Evolutionary conservation across 2,888 invertebrate species (phyloP).

Genomic region (Drosophila lacicola): DNA sequence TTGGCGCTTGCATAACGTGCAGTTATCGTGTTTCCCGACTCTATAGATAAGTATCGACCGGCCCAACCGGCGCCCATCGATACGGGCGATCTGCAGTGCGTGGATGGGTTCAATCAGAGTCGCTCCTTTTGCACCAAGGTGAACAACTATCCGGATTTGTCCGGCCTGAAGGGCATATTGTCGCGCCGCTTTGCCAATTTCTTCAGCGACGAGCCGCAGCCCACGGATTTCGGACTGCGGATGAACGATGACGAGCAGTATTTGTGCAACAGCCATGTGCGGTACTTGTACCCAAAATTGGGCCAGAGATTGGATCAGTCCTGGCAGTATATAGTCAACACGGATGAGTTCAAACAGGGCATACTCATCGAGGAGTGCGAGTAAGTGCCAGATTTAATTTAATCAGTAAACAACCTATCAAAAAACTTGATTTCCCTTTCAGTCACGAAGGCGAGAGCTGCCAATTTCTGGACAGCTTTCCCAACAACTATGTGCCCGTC

Average conservation of each 20-base stretch:
- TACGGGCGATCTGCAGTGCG: constrained; percentile 53
- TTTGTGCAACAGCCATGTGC: constrained; percentile 85
- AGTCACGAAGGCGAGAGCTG: constrained; percentile 86
- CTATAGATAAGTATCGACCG: constrained; percentile 36
- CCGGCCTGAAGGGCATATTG: constrained; percentile 78
- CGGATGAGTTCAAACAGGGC: constrained; percentile 89
- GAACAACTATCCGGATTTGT: constrained; percentile 84
- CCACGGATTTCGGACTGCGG: constrained; percentile 85
- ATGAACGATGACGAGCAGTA: constrained; percentile 85
- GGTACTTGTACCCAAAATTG: constrained; percentile 87
- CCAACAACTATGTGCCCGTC: constrained; percentile 59
- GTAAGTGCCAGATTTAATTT: constrained; percentile 86
- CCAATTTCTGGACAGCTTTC: constrained; percentile 56
- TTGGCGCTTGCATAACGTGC: constrained; percentile 57
- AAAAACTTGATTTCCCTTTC: background rate
- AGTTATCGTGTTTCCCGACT: constrained; percentile 69
- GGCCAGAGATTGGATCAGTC: constrained; percentile 87
- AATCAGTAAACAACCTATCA: background rate
- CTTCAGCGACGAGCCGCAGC: constrained; percentile 84
- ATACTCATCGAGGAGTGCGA: constrained; percentile 90
- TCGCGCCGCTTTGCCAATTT: constrained; percentile 74
- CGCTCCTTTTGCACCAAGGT: constrained; percentile 85
- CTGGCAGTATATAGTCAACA: constrained; percentile 91
- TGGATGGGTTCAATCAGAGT: constrained; percentile 66
- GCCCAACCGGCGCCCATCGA: constrained; percentile 9